phyloP scores from a whole-genome alignment of 2,888 invertebrate species.

The Oscheius sp. region DNA sequence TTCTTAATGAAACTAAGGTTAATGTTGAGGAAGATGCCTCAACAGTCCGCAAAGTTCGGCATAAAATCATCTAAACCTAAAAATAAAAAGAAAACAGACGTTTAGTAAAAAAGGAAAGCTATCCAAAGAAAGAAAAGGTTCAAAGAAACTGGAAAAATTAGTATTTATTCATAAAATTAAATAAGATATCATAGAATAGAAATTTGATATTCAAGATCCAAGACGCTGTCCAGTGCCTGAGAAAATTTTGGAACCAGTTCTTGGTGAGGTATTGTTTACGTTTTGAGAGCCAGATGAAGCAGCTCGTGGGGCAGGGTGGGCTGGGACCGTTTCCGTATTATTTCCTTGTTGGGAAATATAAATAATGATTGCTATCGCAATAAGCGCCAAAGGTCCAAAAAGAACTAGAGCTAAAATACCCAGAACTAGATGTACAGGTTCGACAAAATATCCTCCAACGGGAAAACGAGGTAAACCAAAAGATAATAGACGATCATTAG shows the following conservation, averaged over 20 bases:
- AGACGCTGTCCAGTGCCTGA: constrained; percentile 43
- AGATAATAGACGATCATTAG: constrained; percentile 34
- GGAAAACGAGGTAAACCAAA: constrained; percentile 34
- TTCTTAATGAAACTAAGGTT: neutral
- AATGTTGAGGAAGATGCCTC: neutral
- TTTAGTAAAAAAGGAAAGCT: neutral
- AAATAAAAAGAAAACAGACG: neutral
- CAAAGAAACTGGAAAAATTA: neutral
- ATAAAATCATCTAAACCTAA: constrained; percentile 10
- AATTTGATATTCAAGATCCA: constrained; percentile 19
- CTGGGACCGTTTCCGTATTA: constrained; percentile 15
- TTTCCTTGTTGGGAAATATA: constrained; percentile 37
- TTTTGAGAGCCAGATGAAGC: neutral
- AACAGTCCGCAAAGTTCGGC: neutral
- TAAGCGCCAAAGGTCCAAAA: constrained; percentile 44
- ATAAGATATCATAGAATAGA: neutral
- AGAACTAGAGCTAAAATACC: constrained; percentile 33
- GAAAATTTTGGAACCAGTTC: neutral
- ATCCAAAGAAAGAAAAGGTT: neutral
- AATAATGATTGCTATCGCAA: constrained; percentile 33
- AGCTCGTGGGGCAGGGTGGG: neutral
- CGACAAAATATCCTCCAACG: constrained; percentile 35
- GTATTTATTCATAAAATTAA: neutral
- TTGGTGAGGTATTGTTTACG: too few relatives aligned
- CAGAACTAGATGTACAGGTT: constrained; percentile 40